Evolutionary conservation across 2,113 vertebrate species (phyloP).

Genomic region (Tamias sibiricus): DNA sequence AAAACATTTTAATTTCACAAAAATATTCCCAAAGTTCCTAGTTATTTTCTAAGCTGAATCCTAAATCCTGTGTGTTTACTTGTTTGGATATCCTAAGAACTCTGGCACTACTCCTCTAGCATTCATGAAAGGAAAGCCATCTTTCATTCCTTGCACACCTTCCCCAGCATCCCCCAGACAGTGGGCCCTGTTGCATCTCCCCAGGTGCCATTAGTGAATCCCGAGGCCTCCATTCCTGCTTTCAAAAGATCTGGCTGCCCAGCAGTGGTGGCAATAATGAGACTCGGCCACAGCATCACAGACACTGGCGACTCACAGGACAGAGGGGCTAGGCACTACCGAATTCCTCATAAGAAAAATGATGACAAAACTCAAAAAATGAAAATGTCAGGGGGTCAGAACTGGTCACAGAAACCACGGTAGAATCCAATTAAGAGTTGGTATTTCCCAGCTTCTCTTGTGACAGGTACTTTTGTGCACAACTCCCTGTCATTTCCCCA

Average conservation of each 20-base stretch:
- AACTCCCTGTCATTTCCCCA: background rate
- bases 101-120: background rate
- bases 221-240: background rate
- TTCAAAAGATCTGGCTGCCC: background rate
- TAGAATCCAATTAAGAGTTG: conserved; percentile 61
- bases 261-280: conserved; percentile 33
- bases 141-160: background rate
- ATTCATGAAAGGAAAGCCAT: background rate
- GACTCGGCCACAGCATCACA: background rate
- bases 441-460: conserved; percentile 11
- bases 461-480: conserved; percentile 60
- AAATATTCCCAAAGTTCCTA: background rate
- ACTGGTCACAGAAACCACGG: conserved; percentile 63
- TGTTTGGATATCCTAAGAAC: background rate
- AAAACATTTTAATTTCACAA: background rate
- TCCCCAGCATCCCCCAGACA: background rate
- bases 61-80: background rate
- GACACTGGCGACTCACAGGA: background rate
- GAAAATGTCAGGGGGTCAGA: conserved; percentile 74
- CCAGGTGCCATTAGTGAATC: conserved; percentile 25
- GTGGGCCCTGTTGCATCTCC: background rate
- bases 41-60: background rate
- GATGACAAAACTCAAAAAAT: conserved; percentile 47
- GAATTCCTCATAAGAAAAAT: conserved; percentile 66
- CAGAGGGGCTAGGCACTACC: background rate